These are phyloP conservation scores for Pteromalus puparum DNA, from an alignment of 1,140 invertebrate species.

Conservation along the genomic window DNA sequence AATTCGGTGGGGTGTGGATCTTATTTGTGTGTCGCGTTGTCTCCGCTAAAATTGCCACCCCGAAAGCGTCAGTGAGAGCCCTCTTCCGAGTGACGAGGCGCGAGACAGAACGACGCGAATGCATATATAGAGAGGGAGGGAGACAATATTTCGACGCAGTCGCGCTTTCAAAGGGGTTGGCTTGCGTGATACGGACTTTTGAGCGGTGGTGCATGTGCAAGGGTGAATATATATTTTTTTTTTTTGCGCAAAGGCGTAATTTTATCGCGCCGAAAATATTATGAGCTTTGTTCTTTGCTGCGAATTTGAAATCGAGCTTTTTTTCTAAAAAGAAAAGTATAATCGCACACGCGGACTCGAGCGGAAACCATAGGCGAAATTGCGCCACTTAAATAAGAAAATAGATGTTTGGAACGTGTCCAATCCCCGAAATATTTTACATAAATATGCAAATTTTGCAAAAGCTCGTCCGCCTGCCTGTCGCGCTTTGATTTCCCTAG, in stretches of 20 bases:
- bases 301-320: too few species aligned
- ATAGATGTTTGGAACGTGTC: not conserved
- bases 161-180: not conserved
- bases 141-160: not conserved
- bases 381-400: constrained; percentile 14
- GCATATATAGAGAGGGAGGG: too few species aligned
- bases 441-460: constrained; percentile 19
- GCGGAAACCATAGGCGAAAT: not conserved
- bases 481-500: not conserved
- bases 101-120: not conserved
- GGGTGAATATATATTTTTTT: not conserved
- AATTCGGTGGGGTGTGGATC: not conserved
- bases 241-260: too few species aligned
- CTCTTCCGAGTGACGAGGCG: not conserved
- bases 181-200: too few species aligned
- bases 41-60: constrained; percentile 22
- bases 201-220: not conserved
- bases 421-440: constrained; percentile 1
- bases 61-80: not conserved
- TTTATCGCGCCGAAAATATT: not conserved
- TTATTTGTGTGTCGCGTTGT: not conserved
- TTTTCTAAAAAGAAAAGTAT: too few species aligned
- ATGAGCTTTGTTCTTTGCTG: too few species aligned
- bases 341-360: too few species aligned
- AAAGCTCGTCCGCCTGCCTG: not conserved